Base-by-base conservation (phyloP, 2,888 invertebrate species). In the Oxytorus armatus region DNA sequence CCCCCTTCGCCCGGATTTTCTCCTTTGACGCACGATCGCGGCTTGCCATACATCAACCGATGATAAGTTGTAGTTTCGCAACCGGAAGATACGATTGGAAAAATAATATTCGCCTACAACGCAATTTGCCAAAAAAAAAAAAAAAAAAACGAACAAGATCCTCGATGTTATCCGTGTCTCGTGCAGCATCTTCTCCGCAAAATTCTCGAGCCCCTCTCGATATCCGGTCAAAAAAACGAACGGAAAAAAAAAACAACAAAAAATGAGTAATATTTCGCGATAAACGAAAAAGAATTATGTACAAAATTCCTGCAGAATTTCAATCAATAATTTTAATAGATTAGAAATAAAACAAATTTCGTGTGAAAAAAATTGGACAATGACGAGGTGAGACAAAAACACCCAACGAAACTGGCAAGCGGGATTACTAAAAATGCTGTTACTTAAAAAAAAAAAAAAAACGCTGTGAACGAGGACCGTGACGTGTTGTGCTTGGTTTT, bases 341-440 rank as follows among this genome's bases (percentile, higher is more conserved):
- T n/a, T n/a, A n/a, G n/a, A n/a, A n/a, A n/a, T n/a, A n/a, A n/a
- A n/a, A n/a, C n/a, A n/a, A 18, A 18, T 16, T 23, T 39, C 10
- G 10, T n/a, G 36, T 16, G 49, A 51, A 11, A 25, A 18, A 53
- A 55, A 69, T 61, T 39, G 61, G 74, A 78, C 77, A 76, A 73
- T 68, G 36, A 76, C 66, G 65, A 80, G 68, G 78, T 68, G 21
- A 75, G 69, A 73, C 51, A 72, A 79, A 72, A 72, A 75, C 68
- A 74, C 72, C 21, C 51, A 70, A 70, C 51, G 70, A 80, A 75
- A 79, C 65, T 78, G 63, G 73, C 79, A 79, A 74, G 77, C 79
- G 76, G 79, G 79, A 77, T 74, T 74, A 29, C 79, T 72, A 77
- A 29, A 79, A 57, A 77, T 68, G 68, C 66, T 72, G 68, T 76